These are phyloP conservation scores for Drosophila busckii DNA, from an alignment of 1,140 invertebrate genomes.

Conservation along the genomic window DNA sequence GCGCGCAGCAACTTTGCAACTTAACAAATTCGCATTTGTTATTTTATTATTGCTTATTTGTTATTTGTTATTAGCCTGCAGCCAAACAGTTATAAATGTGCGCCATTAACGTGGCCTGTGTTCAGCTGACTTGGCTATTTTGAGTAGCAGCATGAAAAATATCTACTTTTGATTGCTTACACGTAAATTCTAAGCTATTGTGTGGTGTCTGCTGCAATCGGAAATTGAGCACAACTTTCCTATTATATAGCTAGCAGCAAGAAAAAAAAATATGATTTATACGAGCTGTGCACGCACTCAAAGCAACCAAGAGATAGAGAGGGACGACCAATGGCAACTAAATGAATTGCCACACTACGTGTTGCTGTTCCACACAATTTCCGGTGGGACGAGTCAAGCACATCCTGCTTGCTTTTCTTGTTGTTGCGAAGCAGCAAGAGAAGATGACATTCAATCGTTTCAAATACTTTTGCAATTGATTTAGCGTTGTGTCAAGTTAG, in stretches of 20 bases:
- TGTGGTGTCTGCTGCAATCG: slow-evolving; percentile 24
- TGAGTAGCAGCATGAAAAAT: not conserved
- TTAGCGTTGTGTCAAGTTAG: slow-evolving; percentile 42
- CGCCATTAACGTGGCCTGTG: too few species aligned
- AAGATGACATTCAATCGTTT: slow-evolving; percentile 60
- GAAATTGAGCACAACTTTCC: slow-evolving; percentile 51
- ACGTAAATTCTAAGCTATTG: slow-evolving; percentile 39
- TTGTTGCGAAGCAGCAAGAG: not conserved
- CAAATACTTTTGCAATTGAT: slow-evolving; percentile 67
- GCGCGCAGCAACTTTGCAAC: too few species aligned
- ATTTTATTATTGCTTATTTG: too few species aligned
- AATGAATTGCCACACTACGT: slow-evolving; percentile 65
- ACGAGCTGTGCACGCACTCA: slow-evolving; percentile 40
- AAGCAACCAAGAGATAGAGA: not conserved
- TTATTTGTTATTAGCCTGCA: too few species aligned
- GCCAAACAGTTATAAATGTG: too few species aligned
- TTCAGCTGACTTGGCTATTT: slow-evolving; percentile 23
- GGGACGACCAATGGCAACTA: slow-evolving; percentile 20
- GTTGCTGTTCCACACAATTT: slow-evolving; percentile 70
- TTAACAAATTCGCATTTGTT: too few species aligned
- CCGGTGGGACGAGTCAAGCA: slow-evolving; percentile 43
- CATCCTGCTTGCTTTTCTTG: slow-evolving; percentile 5
- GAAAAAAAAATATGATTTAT: slow-evolving; percentile 65
- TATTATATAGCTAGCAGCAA: slow-evolving; percentile 33
- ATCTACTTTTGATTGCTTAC: slow-evolving; percentile 11